Base-by-base conservation (phyloP, 2,888 invertebrate genomes). In the Chromoteleia sp. region DNA sequence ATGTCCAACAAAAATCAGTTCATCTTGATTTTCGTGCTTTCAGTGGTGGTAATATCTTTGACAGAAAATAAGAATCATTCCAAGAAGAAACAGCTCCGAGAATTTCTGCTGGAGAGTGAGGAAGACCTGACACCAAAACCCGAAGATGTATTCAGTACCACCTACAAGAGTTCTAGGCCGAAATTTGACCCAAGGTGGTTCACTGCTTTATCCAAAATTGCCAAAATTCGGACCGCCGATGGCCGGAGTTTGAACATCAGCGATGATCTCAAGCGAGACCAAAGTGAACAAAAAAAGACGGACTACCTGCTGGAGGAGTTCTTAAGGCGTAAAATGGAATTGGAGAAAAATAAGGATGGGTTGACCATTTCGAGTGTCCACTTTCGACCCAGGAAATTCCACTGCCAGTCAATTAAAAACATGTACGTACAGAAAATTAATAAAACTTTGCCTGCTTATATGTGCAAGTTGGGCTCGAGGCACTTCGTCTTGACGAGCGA, bases 401-500 rank as follows among this genome's bases (percentile, higher is more conserved):
- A 79, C 17, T 89, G 88, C 29, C 74, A 74, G 21, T 81, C 86
- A 0, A 83, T 86, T 12, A 61, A 73, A 1, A 87, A 88, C 15
- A 82, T 87, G 83, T 86, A 84, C 48, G 84, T 89, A 61, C 84
- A 86, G 2, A 84, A 85, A 7, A 79, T 84, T 1, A 83, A 84
- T 2, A 80, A 80, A 43, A 84, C 81, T 10, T 25, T 89, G 63
- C 89, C 89, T 12, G 87, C 88, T 1, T 88, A 87, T 36, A 75
- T 79, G 25, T 89, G 88, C 58, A 84, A 76, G 48, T 70, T 85
- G 17, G 83, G 83, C 2, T 65, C 73, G n/a, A 79, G 83, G 29
- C 84, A 83, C 5, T 89, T 89, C 45, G 48, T 89, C 4, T 70
- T 89, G 2, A 86, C 88, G 14, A 88, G 89, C 45, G 85, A 85